Evolutionary conservation across 2,797 vertebrate genomes (phyloP).

Genomic region (Sardinella longiceps): DNA sequence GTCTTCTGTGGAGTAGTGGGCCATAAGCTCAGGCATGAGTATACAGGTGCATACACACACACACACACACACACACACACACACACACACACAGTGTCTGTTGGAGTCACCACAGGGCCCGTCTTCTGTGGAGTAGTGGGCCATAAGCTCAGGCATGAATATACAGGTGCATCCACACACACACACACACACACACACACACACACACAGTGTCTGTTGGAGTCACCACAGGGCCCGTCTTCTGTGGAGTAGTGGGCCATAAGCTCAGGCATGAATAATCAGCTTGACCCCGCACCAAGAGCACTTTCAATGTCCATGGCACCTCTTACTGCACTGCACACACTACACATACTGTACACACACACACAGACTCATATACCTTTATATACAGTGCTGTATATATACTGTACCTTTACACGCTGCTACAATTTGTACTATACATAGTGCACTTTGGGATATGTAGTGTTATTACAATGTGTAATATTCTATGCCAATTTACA

Average conservation of each 20-base stretch:
- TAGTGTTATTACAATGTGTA: too few species aligned
- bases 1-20: constrained; percentile 71
- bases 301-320: too few species aligned
- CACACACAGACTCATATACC: too few species aligned
- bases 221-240: constrained; percentile 63
- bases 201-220: constrained; percentile 65
- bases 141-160: constrained; percentile 70
- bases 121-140: constrained; percentile 71
- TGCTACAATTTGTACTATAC: too few species aligned
- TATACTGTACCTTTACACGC: background rate
- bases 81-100: constrained; percentile 54
- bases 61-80: constrained; percentile 18
- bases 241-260: constrained; percentile 72
- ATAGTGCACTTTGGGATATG: too few species aligned
- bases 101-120: constrained; percentile 64
- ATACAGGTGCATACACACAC: constrained; percentile 63
- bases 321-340: too few species aligned
- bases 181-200: constrained; percentile 20
- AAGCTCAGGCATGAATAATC: constrained; percentile 70
- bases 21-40: constrained; percentile 70
- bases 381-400: too few species aligned
- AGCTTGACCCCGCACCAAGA: too few species aligned
- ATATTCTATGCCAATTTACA: too few species aligned
- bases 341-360: too few species aligned
- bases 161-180: constrained; percentile 63